Conservation (phyloP, 2,888 invertebrate species). For the Melieria omissa region DNA sequence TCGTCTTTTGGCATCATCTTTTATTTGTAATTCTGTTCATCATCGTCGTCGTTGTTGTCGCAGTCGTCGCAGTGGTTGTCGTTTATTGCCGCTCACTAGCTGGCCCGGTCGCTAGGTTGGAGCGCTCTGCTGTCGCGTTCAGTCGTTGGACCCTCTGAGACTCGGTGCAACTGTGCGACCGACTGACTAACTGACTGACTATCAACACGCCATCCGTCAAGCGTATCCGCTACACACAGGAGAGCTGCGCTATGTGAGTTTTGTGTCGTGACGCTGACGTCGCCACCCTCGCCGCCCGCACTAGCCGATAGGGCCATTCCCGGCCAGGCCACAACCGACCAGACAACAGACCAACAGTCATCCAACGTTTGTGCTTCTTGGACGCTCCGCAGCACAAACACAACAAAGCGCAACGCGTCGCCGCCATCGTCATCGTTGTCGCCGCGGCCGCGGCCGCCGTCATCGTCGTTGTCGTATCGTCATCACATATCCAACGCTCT, state of each 20-base stretch:
- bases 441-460: not conserved
- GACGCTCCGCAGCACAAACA: not conserved
- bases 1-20: constrained; percentile 64
- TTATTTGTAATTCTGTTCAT: constrained; percentile 66
- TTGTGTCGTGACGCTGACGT: constrained; percentile 33
- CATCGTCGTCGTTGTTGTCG: constrained; percentile 58
- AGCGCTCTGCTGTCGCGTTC: no score
- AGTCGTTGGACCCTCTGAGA: no score
- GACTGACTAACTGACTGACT: no score
- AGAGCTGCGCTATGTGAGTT: no score
- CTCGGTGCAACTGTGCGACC: no score
- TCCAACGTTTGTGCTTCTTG: constrained; percentile 51
- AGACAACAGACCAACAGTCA: constrained; percentile 38
- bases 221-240: no score
- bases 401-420: not conserved
- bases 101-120: constrained; percentile 25
- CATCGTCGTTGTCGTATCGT: constrained; percentile 33
- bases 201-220: no score
- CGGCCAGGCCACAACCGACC: no score
- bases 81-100: constrained; percentile 36
- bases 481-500: no score
- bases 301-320: no score
- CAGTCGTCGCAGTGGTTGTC: constrained; percentile 45
- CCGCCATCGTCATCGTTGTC: constrained; percentile 23
- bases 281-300: constrained; percentile 45